phyloP scores from a whole-genome alignment of 1,140 invertebrate genomes.

The Zaprionus gabonicus region DNA sequence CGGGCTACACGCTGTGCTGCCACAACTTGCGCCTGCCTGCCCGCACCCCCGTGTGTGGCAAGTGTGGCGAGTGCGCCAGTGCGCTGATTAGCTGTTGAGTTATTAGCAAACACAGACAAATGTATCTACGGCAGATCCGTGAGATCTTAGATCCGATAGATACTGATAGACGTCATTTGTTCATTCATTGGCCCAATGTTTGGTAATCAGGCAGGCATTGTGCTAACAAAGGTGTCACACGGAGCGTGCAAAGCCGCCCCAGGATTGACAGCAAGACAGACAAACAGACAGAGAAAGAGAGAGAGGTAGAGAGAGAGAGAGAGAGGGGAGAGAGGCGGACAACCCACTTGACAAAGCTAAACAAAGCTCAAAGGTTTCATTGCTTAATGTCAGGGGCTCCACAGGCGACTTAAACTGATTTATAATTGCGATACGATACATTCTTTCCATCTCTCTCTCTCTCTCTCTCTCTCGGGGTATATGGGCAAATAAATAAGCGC shows the following conservation, averaged over 20 bases:
- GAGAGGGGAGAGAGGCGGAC: not conserved
- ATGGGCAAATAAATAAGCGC: constrained; percentile 78
- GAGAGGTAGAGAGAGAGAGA: constrained; percentile 16
- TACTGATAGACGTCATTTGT: constrained; percentile 47
- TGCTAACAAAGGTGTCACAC: constrained; percentile 79
- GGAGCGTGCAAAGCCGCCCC: constrained; percentile 70
- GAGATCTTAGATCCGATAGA: constrained; percentile 37
- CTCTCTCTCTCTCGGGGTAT: constrained; percentile 23
- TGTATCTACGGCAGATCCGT: constrained; percentile 40
- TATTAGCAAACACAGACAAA: constrained; percentile 78
- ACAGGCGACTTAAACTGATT: constrained; percentile 71
- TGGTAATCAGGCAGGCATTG: constrained; percentile 68
- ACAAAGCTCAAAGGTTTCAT: constrained; percentile 81
- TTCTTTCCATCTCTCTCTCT: constrained; percentile 29
- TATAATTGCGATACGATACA: constrained; percentile 73
- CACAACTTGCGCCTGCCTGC: not conserved
- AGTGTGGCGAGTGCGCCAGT: not conserved
- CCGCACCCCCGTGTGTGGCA: not conserved
- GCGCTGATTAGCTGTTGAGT: constrained; percentile 78
- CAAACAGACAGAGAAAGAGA: constrained; percentile 1
- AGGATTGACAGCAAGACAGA: constrained; percentile 55
- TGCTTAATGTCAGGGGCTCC: constrained; percentile 77
- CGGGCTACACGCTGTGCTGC: constrained; percentile 63
- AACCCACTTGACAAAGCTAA: constrained; percentile 76
- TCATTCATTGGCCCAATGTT: constrained; percentile 57